Percentiles rank a stretch among this genome's conserved stretches.
Conservation (phyloP, 2,888 invertebrate species). For the Folsomia candida region DNA sequence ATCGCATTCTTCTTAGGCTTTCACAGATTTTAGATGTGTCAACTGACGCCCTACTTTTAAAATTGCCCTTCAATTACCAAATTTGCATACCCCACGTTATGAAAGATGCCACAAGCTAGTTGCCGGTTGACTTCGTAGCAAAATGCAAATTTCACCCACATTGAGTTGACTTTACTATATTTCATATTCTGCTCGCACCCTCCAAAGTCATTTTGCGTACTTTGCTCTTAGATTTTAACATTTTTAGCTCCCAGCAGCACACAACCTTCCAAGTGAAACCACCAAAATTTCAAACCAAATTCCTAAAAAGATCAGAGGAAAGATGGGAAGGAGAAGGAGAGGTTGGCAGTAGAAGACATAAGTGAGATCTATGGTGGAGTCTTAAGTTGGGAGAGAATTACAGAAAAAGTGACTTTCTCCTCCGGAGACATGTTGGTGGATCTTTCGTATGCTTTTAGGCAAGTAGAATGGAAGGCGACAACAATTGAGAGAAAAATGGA, state of each 20-base stretch:
- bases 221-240: neutral
- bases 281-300: neutral
- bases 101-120: conserved; percentile 1
- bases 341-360: neutral
- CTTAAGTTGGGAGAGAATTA: neutral
- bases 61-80: conserved; percentile 1
- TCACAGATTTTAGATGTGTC: too few relatives aligned
- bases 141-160: neutral
- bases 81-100: neutral
- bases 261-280: neutral
- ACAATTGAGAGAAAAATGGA: too few relatives aligned
- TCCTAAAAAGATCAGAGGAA: neutral
- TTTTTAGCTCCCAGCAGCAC: neutral
- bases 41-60: neutral
- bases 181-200: conserved; percentile 3
- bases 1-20: too few relatives aligned
- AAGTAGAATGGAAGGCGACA: neutral
- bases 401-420: neutral
- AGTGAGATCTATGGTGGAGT: neutral
- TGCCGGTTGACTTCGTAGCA: neutral
- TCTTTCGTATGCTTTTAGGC: too few relatives aligned
- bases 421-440: neutral
- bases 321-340: neutral
- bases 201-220: neutral
- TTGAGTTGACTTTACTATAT: neutral